phyloP scores from a whole-genome alignment of 2,113 vertebrate genomes.

The Ursus arctos region DNA sequence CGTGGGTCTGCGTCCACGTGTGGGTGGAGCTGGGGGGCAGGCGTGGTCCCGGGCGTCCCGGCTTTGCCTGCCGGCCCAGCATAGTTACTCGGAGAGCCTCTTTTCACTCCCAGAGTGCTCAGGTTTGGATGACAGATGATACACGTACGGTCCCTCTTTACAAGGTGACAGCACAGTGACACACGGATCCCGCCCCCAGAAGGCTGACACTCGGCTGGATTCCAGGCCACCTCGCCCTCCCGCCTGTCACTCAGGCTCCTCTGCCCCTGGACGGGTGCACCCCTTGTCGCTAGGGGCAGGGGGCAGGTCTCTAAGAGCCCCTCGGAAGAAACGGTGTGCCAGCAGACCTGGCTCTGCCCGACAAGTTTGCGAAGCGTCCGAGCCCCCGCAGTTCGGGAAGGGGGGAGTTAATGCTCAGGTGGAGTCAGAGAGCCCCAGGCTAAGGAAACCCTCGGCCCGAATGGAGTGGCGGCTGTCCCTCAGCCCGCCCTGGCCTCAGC shows the following conservation, averaged over 20 bases:
- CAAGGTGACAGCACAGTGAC: background rate
- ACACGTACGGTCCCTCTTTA: background rate
- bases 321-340: no score
- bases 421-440: background rate
- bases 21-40: background rate
- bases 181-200: background rate
- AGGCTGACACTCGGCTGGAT: fast-evolving
- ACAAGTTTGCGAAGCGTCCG: background rate
- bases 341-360: background rate
- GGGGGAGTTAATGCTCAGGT: background rate
- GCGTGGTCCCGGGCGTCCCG: fast-evolving
- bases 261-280: background rate
- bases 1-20: background rate
- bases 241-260: background rate
- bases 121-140: background rate
- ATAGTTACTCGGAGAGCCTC: background rate
- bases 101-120: background rate
- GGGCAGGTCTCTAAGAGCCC: background rate
- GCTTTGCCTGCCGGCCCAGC: background rate
- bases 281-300: background rate
- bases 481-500: no score
- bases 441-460: background rate
- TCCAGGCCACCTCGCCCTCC: background rate
- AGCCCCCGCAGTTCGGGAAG: background rate
- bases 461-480: background rate